These are phyloP conservation scores for Urosaurus nigricauda DNA, from an alignment of 2,797 vertebrate genomes.

Conservation along the genomic window DNA sequence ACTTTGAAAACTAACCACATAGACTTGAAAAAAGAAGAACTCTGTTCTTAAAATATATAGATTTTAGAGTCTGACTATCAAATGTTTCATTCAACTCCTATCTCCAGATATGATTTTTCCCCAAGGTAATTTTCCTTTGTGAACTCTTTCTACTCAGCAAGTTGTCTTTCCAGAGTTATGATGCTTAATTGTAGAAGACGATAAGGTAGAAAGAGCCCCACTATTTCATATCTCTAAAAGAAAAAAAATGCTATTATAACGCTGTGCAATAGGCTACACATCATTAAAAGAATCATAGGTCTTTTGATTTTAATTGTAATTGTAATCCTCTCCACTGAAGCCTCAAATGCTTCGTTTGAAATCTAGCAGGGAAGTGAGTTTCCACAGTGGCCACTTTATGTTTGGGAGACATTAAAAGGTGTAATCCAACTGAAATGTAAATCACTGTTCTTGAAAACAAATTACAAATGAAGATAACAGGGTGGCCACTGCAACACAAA, in stretches of 20 bases:
- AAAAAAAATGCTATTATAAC: constrained; percentile 53
- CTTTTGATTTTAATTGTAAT: constrained; percentile 94
- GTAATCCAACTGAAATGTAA: constrained; percentile 96
- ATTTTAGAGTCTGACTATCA: neutral
- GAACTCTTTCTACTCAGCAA: constrained; percentile 37
- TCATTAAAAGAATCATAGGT: constrained; percentile 83
- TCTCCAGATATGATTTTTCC: constrained; percentile 15
- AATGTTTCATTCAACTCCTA: neutral
- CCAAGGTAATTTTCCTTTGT: constrained; percentile 50
- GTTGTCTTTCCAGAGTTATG: constrained; percentile 34
- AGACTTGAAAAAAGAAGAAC: constrained; percentile 32
- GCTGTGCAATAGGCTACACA: constrained; percentile 66
- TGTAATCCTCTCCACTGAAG: constrained; percentile 89
- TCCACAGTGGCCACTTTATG: constrained; percentile 85
- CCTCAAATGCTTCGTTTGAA: constrained; percentile 88
- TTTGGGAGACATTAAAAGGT: constrained; percentile 89
- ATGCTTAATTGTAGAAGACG: constrained; percentile 28
- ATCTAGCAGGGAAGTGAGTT: constrained; percentile 82
- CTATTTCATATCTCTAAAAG: constrained; percentile 52
- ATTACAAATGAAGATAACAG: constrained; percentile 90
- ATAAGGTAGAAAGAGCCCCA: constrained; percentile 44
- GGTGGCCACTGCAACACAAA: constrained; percentile 80
- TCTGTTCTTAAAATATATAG: constrained; percentile 38
- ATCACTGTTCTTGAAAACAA: constrained; percentile 94
- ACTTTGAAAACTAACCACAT: constrained; percentile 18